Base-by-base conservation (phyloP, 1,140 invertebrate genomes). In the Potamilus streckersoni region DNA sequence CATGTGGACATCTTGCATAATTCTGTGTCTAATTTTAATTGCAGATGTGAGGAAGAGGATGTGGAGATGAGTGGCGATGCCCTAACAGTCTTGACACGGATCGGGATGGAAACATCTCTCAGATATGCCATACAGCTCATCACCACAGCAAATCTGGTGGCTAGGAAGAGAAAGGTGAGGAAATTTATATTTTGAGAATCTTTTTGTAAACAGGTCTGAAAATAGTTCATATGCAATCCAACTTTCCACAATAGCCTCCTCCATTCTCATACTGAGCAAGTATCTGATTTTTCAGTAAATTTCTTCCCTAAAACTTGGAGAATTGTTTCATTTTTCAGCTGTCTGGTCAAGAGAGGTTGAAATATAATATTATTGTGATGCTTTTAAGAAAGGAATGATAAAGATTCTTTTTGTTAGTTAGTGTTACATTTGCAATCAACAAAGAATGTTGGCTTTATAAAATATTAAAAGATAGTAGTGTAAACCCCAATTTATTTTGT, bases 61-160 rank as follows among this genome's bases (percentile, higher is more conserved):
- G 97, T 97, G 86, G 95, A 98, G 86, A 96, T 99, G 93, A 93
- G 93, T 8, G 94, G 95, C 55, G 97, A 98, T 89, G 98, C 97
- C 0, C 86, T 99, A 60, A 94, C 93, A 1, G 95, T 99, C 17
- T 91, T 99, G 23, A 98, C 97, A 1, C 93, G 95, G 56, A 97
- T 99, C 66, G 97, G 96, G 17, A 93, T 94, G 38, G 96, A 98
- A 88, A 98, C 97, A 0, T 97, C 97, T 5, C 91, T 99, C 2
- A 92, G 97, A 74, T 99, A 99, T 90, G 95, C 97, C n/a, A 99
- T 99, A 90, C 98, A 99, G 86, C 92, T 99, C 11, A 99, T 99
- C 80, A 98, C 97, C 59, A 96, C 96, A 0, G 95, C 98, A 0
- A 95, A 95, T 85, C 92, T 99, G 31, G 95, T 99, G 57, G 94